Evolutionary conservation across 2,113 vertebrate species (phyloP).

Genomic region (Oceanites oceanicus): DNA sequence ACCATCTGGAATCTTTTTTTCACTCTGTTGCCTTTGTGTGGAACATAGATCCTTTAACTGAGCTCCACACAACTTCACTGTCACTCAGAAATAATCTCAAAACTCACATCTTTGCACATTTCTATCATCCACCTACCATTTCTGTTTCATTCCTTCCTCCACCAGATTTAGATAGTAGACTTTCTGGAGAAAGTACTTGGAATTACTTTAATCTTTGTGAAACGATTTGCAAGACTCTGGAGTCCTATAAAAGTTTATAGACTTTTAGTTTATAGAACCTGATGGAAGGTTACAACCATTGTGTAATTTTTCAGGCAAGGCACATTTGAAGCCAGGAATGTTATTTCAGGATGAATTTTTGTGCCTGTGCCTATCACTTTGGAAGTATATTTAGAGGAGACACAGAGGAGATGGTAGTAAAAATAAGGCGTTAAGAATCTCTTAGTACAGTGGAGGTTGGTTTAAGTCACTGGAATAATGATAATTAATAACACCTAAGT

Average conservation of each 20-base stretch:
- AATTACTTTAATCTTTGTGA: background rate
- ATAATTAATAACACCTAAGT: background rate
- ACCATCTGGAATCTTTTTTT: background rate
- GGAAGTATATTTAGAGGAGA: background rate
- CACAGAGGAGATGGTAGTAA: background rate
- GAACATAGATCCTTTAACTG: background rate
- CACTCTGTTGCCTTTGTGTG: background rate
- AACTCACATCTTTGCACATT: background rate
- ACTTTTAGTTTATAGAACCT: background rate
- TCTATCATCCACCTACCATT: background rate
- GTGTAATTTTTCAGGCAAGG: background rate
- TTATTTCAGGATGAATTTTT: background rate
- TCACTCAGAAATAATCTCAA: background rate
- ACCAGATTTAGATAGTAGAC: background rate
- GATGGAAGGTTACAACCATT: background rate
- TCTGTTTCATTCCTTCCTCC: background rate
- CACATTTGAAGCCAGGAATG: background rate
- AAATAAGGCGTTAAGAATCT: background rate
- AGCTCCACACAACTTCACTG: background rate
- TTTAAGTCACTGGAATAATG: background rate
- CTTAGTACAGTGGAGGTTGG: background rate
- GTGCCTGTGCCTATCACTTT: background rate
- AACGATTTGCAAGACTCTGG: background rate
- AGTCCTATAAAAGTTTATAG: background rate
- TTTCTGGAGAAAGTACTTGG: background rate